These are phyloP conservation scores for Eupeodes corollae DNA, from an alignment of 1,140 invertebrate genomes.

Conservation along the genomic window DNA sequence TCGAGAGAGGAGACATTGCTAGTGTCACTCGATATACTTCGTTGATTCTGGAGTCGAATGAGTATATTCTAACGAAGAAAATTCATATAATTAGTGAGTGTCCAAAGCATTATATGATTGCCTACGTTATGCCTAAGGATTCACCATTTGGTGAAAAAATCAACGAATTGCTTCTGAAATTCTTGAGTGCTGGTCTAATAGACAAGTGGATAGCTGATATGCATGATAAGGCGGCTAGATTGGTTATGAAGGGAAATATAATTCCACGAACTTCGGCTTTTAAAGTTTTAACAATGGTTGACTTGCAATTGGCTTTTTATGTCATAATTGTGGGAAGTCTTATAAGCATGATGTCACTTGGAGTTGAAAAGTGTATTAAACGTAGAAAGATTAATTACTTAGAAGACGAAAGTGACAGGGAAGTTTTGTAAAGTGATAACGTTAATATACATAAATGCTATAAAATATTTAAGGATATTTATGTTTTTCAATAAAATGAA, in stretches of 20 bases:
- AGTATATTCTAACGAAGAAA: slow-evolving; percentile 12
- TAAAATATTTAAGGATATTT: too few species aligned
- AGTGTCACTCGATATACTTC: slow-evolving; percentile 22
- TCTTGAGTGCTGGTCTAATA: slow-evolving; percentile 22
- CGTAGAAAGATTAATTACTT: too few species aligned
- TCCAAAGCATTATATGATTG: slow-evolving; percentile 33
- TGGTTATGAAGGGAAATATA: neutral
- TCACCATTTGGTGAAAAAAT: slow-evolving; percentile 25
- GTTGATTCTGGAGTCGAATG: slow-evolving; percentile 20
- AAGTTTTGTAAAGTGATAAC: too few species aligned
- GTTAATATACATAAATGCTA: too few species aligned
- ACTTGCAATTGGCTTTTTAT: slow-evolving; percentile 31
- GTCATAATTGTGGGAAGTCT: slow-evolving; percentile 8
- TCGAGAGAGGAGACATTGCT: slow-evolving; percentile 19
- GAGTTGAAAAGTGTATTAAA: too few species aligned
- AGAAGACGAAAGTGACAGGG: too few species aligned
- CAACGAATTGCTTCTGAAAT: slow-evolving; percentile 21
- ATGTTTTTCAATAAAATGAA: too few species aligned
- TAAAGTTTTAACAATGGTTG: slow-evolving; percentile 22
- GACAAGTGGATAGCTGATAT: slow-evolving; percentile 25
- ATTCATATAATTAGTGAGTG: slow-evolving; percentile 33
- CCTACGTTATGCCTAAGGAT: slow-evolving; percentile 28
- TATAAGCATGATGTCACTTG: slow-evolving; percentile 1
- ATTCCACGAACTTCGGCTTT: neutral
- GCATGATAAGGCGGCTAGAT: slow-evolving; percentile 6